These are phyloP conservation scores for Fragum fragum DNA, from an alignment of 2,888 invertebrate genomes.

Conservation along the genomic window DNA sequence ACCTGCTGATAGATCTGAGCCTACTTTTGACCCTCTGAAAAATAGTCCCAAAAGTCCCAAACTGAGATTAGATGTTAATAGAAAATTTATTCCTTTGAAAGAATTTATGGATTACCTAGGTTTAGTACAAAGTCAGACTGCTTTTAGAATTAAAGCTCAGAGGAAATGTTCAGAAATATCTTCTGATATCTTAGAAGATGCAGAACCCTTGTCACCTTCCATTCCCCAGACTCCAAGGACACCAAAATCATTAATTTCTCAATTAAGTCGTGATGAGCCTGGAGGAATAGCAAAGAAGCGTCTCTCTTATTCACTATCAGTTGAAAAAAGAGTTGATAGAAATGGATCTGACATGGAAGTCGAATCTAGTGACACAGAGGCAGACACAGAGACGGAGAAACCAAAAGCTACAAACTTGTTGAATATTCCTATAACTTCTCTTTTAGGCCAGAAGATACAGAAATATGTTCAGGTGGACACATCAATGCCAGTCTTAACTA, in stretches of 20 bases:
- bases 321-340: conserved; percentile 64
- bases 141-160: conserved; percentile 69
- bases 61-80: conserved; percentile 15
- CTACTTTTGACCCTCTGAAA: conserved; percentile 39
- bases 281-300: conserved; percentile 55
- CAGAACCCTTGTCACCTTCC: conserved; percentile 63
- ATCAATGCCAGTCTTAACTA: conserved; percentile 68
- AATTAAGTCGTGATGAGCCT: conserved; percentile 78
- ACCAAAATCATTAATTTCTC: conserved; percentile 83
- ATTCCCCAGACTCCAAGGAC: conserved; percentile 80
- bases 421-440: conserved; percentile 79
- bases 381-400: conserved; percentile 42
- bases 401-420: conserved; percentile 71
- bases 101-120: conserved; percentile 65
- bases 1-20: conserved; percentile 21
- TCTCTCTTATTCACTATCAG: conserved; percentile 65
- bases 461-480: conserved; percentile 78
- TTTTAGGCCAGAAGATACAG: conserved; percentile 79
- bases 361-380: conserved; percentile 64
- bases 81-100: conserved; percentile 39
- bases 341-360: conserved; percentile 49
- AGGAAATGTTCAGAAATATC: conserved; percentile 77
- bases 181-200: conserved; percentile 72
- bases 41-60: conserved; percentile 50
- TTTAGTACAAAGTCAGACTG: conserved; percentile 75